phyloP scores from a whole-genome alignment of 2,113 vertebrate species.

The Protobothrops flavoviridis region DNA sequence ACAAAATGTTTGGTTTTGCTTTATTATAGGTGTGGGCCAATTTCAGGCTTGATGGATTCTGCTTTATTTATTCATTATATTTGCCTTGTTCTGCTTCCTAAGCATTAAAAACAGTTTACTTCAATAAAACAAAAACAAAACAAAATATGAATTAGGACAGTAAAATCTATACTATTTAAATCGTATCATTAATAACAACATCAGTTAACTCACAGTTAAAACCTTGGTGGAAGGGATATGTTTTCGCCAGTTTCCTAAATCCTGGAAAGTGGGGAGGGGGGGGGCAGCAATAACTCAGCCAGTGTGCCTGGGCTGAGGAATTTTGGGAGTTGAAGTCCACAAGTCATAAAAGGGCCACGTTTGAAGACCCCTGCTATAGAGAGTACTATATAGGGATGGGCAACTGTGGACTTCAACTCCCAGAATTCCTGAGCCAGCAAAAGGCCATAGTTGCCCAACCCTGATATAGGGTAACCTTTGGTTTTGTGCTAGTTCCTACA shows the following conservation, averaged over 20 bases:
- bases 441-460: not conserved
- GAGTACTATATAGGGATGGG: not conserved
- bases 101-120: not conserved
- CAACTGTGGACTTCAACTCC: not conserved
- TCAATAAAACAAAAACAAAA: not conserved
- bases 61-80: not conserved
- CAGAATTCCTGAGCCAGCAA: not conserved
- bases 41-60: not conserved
- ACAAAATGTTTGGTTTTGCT: not conserved
- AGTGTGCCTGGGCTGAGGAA: too few relatives aligned
- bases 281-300: not conserved
- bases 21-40: not conserved
- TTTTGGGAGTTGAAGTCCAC: too few relatives aligned
- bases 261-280: not conserved
- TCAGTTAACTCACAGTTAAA: not conserved
- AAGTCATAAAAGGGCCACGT: too few relatives aligned
- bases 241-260: not conserved
- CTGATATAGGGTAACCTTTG: not conserved
- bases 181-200: not conserved
- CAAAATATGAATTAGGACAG: not conserved
- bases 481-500: not conserved
- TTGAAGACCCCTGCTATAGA: not conserved
- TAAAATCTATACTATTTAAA: not conserved
- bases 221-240: not conserved
- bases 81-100: not conserved